phyloP scores from a whole-genome alignment of 2,888 invertebrate genomes.

The Limnephilus lunatus region DNA sequence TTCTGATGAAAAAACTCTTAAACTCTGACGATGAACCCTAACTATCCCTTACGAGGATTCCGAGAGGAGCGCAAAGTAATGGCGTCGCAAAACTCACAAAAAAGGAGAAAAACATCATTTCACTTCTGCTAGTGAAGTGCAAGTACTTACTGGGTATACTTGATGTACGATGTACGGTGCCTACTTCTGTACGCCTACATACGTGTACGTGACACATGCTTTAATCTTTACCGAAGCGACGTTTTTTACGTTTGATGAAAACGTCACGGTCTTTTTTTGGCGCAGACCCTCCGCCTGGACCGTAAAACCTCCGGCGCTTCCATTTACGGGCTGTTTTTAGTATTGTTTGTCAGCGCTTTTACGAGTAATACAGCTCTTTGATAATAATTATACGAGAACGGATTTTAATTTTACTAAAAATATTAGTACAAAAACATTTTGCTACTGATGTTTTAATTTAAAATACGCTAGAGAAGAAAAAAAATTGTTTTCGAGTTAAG shows the following conservation, averaged over 20 bases:
- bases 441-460: neutral
- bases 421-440: no score
- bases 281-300: no score
- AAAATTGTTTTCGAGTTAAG: neutral
- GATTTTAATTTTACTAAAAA: neutral
- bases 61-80: neutral
- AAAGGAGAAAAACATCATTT: neutral
- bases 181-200: neutral
- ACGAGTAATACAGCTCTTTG: neutral
- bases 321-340: neutral
- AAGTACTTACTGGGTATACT: neutral
- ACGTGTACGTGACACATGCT: neutral
- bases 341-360: neutral
- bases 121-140: neutral
- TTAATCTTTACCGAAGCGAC: neutral
- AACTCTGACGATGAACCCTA: neutral
- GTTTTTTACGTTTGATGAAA: neutral
- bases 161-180: neutral
- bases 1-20: neutral
- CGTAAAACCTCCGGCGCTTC: neutral
- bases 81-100: neutral
- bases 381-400: neutral
- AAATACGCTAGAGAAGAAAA: neutral
- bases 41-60: neutral
- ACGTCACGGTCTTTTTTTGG: neutral